These are phyloP conservation scores for Papilio aristodemus DNA, from an alignment of 1,140 invertebrate genomes.

Conservation along the genomic window DNA sequence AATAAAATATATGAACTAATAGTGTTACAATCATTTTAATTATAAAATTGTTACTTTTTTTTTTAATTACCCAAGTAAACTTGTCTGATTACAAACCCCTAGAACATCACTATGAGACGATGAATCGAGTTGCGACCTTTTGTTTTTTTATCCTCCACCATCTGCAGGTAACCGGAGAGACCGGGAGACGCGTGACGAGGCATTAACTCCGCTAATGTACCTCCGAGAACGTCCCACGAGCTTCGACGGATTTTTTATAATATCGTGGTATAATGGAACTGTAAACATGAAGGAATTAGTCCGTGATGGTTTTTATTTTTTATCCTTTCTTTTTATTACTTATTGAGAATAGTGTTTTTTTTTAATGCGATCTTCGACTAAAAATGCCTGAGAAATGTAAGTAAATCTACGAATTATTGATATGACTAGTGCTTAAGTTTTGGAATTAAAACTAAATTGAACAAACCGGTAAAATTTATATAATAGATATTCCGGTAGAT, in stretches of 20 bases:
- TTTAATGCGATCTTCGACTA: not conserved
- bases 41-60: no score
- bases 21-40: no score
- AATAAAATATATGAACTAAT: no score
- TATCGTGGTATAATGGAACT: slow-evolving; percentile 20
- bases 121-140: slow-evolving; percentile 25
- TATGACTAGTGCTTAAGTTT: not conserved
- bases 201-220: slow-evolving; percentile 26
- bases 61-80: no score
- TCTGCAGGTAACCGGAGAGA: slow-evolving; percentile 28
- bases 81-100: no score
- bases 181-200: slow-evolving; percentile 17
- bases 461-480: not conserved
- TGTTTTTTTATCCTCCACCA: slow-evolving; percentile 15
- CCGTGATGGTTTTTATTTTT: not conserved
- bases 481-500: no score
- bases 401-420: not conserved
- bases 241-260: slow-evolving; percentile 15
- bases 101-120: slow-evolving; percentile 19
- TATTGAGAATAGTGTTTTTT: not conserved
- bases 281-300: slow-evolving; percentile 23
- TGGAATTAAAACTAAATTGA: not conserved
- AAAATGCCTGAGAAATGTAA: not conserved
- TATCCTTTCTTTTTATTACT: not conserved
- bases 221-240: slow-evolving; percentile 22